Evolutionary conservation across 2,113 vertebrate species (phyloP), one percentile per base, ranked within the genome.

Genomic region (Canis aureus): DNA sequence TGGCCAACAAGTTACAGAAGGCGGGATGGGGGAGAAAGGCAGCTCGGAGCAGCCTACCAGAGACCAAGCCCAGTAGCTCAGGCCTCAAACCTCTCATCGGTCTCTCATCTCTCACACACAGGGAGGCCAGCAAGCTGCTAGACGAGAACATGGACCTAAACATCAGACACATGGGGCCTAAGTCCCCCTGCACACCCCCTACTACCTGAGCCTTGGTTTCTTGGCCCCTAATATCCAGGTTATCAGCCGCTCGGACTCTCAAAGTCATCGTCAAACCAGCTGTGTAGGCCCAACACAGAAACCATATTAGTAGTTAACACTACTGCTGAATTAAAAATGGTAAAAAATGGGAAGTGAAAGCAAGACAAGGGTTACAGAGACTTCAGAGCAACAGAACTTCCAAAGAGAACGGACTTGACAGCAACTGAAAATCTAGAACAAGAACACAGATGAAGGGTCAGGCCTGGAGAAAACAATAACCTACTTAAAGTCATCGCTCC

Each of bases 1-100:
- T 43, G 73, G 27, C 80, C 13, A n/a, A 51, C 64, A 64, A 92
- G 83, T 76, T 97, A 95, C 62, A 95, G n/a, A 76, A 79, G 38
- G 92, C 0, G 86, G 53, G 38, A 91, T n/a, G 32, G 57, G 91
- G 57, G 96, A 83, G 55, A 94, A 91, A 92, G 62, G 49, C 59
- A 73, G 59, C 79, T 85, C 74, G 57, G n/a, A 66, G 62, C 71
- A 91, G 85, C 71, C 20, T 15, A 64, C 53, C 49, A 84, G n/a
- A 92, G 92, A 84, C 79, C 35, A 12, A 79, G 78, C 10, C 15
- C 49, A 95, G 59, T 84, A 82, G 73, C 23, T 32, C 69, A 81
- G 35, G 78, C 57, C 83, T 69, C 80, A 94, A 88, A 20, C 79
- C 71, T 57, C 57, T 71, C 43, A 35, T 55, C 74, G 29, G n/a